A percentile compares a stretch with the other conserved stretches of the same genome.
These are phyloP conservation scores for Caiman crocodilus DNA, from an alignment of 2,797 vertebrate species.

Conservation along the genomic window DNA sequence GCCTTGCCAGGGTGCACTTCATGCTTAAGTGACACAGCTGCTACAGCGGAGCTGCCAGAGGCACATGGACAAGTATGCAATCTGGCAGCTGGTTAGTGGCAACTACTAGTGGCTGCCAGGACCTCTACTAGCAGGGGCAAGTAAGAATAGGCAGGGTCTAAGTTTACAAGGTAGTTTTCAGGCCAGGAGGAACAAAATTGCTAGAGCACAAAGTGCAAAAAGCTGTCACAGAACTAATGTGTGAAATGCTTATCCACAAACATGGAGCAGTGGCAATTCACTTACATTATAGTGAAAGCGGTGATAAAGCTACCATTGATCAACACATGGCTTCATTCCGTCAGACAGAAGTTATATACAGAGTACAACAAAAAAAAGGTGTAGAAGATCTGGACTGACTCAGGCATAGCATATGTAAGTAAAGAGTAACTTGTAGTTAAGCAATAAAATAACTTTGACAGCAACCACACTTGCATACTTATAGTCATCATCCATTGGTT, in stretches of 20 bases:
- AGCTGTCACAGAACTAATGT: not conserved
- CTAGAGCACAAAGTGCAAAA: not conserved
- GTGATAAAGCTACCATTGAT: constrained; percentile 2
- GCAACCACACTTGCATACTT: not conserved
- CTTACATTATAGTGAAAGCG: not conserved
- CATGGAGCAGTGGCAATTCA: not conserved
- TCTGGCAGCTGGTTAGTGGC: too few species aligned
- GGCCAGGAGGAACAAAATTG: constrained; percentile 22
- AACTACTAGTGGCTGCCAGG: too few species aligned
- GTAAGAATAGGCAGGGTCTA: not conserved
- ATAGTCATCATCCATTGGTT: constrained; percentile 18
- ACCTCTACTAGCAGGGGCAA: too few species aligned
- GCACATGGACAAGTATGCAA: too few species aligned
- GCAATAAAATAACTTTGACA: not conserved
- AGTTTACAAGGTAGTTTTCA: constrained; percentile 48
- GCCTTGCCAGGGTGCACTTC: too few species aligned
- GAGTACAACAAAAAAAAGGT: not conserved
- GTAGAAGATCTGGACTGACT: constrained; percentile 1
- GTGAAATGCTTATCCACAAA: constrained; percentile 2
- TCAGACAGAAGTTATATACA: not conserved
- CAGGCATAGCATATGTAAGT: not conserved
- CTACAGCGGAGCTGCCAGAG: too few species aligned
- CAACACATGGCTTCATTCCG: not conserved
- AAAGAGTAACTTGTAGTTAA: constrained; percentile 2
- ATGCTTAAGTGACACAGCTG: too few species aligned